Conservation (phyloP, 2,113 vertebrate genomes). For the Lophura nycthemera region DNA sequence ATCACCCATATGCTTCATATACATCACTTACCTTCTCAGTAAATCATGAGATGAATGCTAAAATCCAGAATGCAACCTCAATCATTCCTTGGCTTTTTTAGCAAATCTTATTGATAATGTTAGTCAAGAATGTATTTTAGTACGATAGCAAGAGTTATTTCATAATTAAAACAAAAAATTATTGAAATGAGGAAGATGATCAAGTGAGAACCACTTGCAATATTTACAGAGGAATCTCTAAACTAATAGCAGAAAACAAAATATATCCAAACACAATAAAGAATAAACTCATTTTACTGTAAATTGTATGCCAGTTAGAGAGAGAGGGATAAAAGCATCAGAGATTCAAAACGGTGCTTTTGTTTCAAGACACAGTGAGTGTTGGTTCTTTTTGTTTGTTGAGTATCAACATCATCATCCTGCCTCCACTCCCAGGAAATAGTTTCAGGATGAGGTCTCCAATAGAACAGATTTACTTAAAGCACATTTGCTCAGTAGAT, state of each 20-base stretch:
- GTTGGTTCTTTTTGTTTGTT: not conserved
- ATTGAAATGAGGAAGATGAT: not conserved
- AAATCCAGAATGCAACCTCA: slow-evolving; percentile 12
- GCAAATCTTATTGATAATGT: not conserved
- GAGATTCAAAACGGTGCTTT: not conserved
- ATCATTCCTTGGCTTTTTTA: not conserved
- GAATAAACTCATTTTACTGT: not conserved
- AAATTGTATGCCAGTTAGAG: not conserved
- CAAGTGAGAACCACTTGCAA: not conserved
- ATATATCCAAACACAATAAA: not conserved
- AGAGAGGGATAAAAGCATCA: not conserved
- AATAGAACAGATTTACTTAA: not conserved
- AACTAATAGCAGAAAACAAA: not conserved
- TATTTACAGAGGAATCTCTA: not conserved
- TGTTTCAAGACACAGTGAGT: not conserved
- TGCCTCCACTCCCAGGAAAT: not conserved
- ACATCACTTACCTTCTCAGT: slow-evolving; percentile 32
- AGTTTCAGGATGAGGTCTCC: not conserved
- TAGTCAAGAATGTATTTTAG: not conserved
- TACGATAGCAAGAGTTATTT: not conserved
- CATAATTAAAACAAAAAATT: not conserved
- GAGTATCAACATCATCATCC: not conserved
- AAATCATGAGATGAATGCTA: slow-evolving; percentile 40
- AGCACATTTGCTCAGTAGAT: not conserved
- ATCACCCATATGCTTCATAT: slow-evolving; percentile 43